Conservation (phyloP, 2,888 invertebrate genomes). For the Tipula lateralis region DNA sequence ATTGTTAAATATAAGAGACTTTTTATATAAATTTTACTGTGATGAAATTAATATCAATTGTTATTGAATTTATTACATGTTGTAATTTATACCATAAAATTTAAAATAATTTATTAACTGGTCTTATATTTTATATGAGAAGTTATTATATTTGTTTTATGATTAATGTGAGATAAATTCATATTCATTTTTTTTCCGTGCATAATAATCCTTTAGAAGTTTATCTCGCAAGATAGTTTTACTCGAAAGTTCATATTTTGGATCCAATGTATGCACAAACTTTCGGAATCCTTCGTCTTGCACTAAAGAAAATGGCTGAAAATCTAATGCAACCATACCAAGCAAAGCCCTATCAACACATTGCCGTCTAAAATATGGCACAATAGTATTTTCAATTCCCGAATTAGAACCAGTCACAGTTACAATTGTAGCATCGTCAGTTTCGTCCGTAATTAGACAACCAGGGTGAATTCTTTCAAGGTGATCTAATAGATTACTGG, state of each 20-base stretch:
- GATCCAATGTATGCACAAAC: background rate
- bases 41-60: too few species aligned
- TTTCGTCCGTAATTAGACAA: background rate
- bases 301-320: background rate
- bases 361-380: background rate
- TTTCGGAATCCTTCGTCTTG: background rate
- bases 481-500: background rate
- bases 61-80: too few species aligned
- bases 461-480: background rate
- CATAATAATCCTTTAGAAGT: too few species aligned
- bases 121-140: too few species aligned
- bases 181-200: too few species aligned
- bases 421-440: background rate
- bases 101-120: too few species aligned
- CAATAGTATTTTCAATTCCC: background rate
- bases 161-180: too few species aligned
- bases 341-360: background rate
- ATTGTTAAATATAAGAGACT: too few species aligned
- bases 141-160: too few species aligned
- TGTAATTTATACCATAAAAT: too few species aligned
- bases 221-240: background rate
- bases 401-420: background rate
- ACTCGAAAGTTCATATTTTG: background rate
- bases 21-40: too few species aligned
- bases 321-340: background rate